phyloP scores from a whole-genome alignment of 2,113 vertebrate species.

The Herpetotheres cachinnans region DNA sequence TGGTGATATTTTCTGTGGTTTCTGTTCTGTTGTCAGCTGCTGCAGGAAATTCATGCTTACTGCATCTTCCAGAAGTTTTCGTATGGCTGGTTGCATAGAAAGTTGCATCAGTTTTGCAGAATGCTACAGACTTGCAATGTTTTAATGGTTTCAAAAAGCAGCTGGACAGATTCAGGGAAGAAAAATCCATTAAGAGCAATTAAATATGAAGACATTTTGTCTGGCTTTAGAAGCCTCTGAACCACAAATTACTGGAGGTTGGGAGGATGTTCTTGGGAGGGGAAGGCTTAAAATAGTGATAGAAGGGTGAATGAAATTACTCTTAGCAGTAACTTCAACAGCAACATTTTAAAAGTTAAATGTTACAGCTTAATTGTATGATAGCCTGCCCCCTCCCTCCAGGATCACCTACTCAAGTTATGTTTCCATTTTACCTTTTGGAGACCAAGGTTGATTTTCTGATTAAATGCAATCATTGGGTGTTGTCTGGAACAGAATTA shows the following conservation, averaged over 20 bases:
- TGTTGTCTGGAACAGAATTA: not conserved
- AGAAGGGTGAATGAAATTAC: not conserved
- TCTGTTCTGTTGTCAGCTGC: not conserved
- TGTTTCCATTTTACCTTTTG: not conserved
- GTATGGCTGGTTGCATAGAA: not conserved
- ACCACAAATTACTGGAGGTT: not conserved
- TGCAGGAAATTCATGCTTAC: not conserved
- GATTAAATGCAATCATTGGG: not conserved
- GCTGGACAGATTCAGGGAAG: not conserved
- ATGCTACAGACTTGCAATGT: not conserved
- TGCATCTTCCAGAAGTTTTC: not conserved
- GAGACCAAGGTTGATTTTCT: not conserved
- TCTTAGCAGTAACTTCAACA: not conserved
- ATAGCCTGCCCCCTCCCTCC: not conserved
- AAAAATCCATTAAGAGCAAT: conserved; percentile 12
- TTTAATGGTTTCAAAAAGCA: not conserved
- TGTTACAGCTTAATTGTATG: not conserved
- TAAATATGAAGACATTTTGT: not conserved
- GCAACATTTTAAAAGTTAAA: not conserved
- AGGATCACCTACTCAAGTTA: not conserved
- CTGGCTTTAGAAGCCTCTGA: not conserved
- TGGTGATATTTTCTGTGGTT: not conserved
- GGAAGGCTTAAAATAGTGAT: not conserved
- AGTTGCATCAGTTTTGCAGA: not conserved
- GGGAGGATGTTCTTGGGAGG: not conserved